phyloP scores from a whole-genome alignment of 1,140 invertebrate genomes.

The Forficula auricularia region DNA sequence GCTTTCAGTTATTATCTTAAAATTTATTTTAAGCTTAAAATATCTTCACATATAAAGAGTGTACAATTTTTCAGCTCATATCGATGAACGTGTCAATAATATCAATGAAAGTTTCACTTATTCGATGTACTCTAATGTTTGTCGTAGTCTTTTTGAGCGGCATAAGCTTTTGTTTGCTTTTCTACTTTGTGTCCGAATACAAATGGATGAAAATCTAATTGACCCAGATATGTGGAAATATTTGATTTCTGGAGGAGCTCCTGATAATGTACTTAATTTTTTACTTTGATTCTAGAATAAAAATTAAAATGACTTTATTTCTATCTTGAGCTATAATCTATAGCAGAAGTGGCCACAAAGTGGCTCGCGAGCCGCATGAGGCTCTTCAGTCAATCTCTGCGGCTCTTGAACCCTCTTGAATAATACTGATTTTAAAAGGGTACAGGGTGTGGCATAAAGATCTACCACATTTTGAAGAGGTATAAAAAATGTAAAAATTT shows the following conservation, averaged over 20 bases:
- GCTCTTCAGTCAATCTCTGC: too few species aligned
- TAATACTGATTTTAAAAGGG: too few species aligned
- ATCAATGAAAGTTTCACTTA: constrained; percentile 52
- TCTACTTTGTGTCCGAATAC: constrained; percentile 30
- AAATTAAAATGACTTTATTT: neutral
- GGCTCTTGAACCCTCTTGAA: too few species aligned
- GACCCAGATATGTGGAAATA: constrained; percentile 40
- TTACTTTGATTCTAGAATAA: neutral
- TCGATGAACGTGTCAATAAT: constrained; percentile 36
- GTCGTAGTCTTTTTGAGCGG: constrained; percentile 52
- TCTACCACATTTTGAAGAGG: too few species aligned
- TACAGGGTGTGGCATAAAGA: too few species aligned
- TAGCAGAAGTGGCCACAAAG: too few species aligned
- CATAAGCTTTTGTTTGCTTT: constrained; percentile 55
- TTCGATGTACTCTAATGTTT: constrained; percentile 47
- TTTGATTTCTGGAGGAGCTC: constrained; percentile 34
- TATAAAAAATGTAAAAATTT: too few species aligned
- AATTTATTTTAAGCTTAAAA: too few species aligned
- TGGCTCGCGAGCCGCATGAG: too few species aligned
- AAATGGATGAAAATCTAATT: constrained; percentile 27
- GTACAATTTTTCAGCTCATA: constrained; percentile 43
- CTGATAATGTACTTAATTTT: neutral
- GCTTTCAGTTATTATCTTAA: too few species aligned
- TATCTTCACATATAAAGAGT: too few species aligned
- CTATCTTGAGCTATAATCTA: constrained; percentile 3